Conservation (phyloP, 35 echinoderm and acorn worm genomes). For the Strongylocentrotus purpuratus region DNA sequence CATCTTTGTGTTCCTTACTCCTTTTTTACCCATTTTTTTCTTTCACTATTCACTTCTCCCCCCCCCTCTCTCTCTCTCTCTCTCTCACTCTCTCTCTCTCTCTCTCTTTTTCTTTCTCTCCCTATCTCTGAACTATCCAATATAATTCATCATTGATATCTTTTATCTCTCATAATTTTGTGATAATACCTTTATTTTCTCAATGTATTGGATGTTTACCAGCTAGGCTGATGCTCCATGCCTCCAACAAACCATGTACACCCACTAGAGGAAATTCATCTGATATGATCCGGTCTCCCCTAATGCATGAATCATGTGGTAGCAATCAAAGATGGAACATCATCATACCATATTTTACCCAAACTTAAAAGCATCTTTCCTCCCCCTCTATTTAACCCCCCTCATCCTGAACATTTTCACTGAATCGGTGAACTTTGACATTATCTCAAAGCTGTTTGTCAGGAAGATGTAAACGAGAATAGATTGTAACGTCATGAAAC, state of each 20-base stretch:
- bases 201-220: too few relatives aligned
- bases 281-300: too few relatives aligned
- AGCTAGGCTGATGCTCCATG: too few relatives aligned
- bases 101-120: background rate
- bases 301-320: background rate
- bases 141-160: too few relatives aligned
- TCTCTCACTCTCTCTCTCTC: background rate
- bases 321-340: background rate
- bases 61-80: background rate
- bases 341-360: background rate
- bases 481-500: background rate
- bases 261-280: too few relatives aligned
- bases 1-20: too few relatives aligned
- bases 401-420: background rate
- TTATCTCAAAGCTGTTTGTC: conserved; percentile 17
- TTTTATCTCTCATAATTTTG: too few relatives aligned
- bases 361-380: background rate
- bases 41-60: too few relatives aligned
- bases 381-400: background rate
- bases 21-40: too few relatives aligned
- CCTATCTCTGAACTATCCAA: too few relatives aligned
- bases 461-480: background rate
- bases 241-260: too few relatives aligned
- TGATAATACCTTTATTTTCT: too few relatives aligned
- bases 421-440: background rate